Percentiles rank a stretch among this genome's conserved stretches.
These are phyloP conservation scores for Lapara coniferarum DNA, from an alignment of 2,888 invertebrate species.

Conservation along the genomic window DNA sequence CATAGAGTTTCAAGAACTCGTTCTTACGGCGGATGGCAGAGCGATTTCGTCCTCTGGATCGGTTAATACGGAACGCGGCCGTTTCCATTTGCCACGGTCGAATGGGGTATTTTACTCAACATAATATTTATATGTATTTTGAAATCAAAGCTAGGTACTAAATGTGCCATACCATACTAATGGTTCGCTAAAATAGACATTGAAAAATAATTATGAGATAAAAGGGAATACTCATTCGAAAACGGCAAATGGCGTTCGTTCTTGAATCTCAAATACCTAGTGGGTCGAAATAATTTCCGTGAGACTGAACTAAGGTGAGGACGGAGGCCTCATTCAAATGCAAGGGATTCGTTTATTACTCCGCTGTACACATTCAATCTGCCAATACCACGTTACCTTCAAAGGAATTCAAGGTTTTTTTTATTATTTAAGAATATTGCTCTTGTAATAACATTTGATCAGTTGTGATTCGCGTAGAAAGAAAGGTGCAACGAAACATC, in stretches of 20 bases:
- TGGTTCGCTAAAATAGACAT: conserved; percentile 38
- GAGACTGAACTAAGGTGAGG: conserved; percentile 63
- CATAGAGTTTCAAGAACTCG: too few species aligned
- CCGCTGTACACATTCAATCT: conserved; percentile 61
- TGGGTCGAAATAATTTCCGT: conserved; percentile 64
- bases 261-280: conserved; percentile 66
- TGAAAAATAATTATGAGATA: conserved; percentile 44
- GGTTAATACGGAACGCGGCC: too few species aligned
- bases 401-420: conserved; percentile 41
- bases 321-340: conserved; percentile 70
- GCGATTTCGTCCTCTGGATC: too few species aligned
- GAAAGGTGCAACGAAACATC: neutral
- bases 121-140: too few species aligned
- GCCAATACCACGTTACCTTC: conserved; percentile 57
- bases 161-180: neutral
- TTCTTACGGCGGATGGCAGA: too few species aligned
- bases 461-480: neutral
- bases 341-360: conserved; percentile 73
- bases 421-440: neutral
- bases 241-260: conserved; percentile 60
- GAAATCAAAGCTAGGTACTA: neutral
- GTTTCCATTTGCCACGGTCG: too few species aligned
- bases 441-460: conserved; percentile 10
- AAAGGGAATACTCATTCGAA: conserved; percentile 56
- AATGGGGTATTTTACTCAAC: too few species aligned